These are phyloP conservation scores for Tigriopus californicus DNA, from an alignment of 2,888 invertebrate species.

Conservation along the genomic window DNA sequence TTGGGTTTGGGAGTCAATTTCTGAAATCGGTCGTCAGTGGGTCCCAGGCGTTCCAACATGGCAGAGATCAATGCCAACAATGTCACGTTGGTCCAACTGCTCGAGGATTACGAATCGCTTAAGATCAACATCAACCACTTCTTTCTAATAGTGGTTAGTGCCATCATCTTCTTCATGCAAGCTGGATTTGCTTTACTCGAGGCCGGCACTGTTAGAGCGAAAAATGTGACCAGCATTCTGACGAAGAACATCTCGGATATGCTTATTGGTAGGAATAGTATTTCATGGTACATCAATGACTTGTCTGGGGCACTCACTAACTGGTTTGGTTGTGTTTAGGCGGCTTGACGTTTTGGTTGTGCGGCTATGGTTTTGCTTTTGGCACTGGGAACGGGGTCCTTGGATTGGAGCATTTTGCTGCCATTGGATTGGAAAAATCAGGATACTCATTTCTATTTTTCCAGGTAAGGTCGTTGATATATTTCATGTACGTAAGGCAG, in stretches of 20 bases:
- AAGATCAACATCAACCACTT: conserved; percentile 24
- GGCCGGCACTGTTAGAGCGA: conserved; percentile 31
- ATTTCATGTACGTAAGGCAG: too few relatives aligned
- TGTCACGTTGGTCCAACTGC: too few relatives aligned
- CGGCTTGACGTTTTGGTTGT: conserved; percentile 29
- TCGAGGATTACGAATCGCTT: background rate
- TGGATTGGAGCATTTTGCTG: conserved; percentile 21
- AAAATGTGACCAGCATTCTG: conserved; percentile 34
- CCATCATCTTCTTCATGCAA: conserved; percentile 28
- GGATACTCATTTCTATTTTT: conserved; percentile 30
- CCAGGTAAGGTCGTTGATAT: too few relatives aligned
- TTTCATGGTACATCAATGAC: background rate
- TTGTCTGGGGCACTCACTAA: too few relatives aligned
- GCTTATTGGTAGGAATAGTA: background rate
- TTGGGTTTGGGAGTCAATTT: too few relatives aligned
- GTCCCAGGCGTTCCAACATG: too few relatives aligned
- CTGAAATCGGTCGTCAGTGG: too few relatives aligned
- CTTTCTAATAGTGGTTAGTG: conserved; percentile 25
- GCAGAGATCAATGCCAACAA: too few relatives aligned
- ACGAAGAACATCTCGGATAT: conserved; percentile 33
- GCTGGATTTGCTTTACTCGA: conserved; percentile 35
- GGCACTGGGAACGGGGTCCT: conserved; percentile 27
- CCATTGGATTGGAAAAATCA: conserved; percentile 16
- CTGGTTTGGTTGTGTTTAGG: conserved; percentile 15
- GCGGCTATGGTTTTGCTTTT: conserved; percentile 32